Base-by-base conservation (phyloP, 2,113 vertebrate genomes). In the Rhinopomastus cyanomelas region DNA sequence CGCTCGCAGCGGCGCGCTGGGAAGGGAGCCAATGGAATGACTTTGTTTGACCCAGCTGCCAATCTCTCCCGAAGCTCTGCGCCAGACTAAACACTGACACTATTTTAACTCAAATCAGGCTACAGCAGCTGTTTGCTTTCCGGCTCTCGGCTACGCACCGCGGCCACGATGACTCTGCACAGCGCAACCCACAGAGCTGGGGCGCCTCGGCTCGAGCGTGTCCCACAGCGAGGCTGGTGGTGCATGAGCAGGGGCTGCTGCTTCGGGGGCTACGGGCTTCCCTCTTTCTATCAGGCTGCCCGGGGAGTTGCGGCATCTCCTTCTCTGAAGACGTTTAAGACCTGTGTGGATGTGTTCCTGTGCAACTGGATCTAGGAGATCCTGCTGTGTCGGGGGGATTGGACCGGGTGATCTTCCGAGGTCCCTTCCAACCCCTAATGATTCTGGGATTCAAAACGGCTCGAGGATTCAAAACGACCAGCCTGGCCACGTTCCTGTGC, bases 31-130 rank as follows among this genome's bases (percentile, higher is more conserved):
- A 97, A 97, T 96, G 96, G 96, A 96, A 98, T 98, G 98, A 98
- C 98, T 99, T 98, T 98, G 97, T 97, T 98, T 98, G 98, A 98
- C 98, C 98, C 98, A 98, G 98, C 98, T 99, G 98, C 98, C 98
- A 98, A 98, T 98, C 98, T 98, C 98, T 98, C 97, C 96, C 96
- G 97, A 97, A 98, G 98, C 98, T 97, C 97, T 98, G 98, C 97
- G 98, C 98, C 98, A 99, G 98, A 98, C 98, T 98, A 98, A 98
- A 98, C 98, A 98, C 98, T 98, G 96, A 97, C 97, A 98, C 97
- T 98, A 98, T 98, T 98, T 98, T 98, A 97, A 97, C 96, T 97
- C 83, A 97, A 96, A 98, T 98, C 95, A 99, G 98, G 97, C 98
- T 98, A 98, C 97, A 97, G 98, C 98, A 97, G 98, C 98, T 97